These are phyloP conservation scores for Ditula angustiorana DNA, from an alignment of 2,888 invertebrate species.

Conservation along the genomic window DNA sequence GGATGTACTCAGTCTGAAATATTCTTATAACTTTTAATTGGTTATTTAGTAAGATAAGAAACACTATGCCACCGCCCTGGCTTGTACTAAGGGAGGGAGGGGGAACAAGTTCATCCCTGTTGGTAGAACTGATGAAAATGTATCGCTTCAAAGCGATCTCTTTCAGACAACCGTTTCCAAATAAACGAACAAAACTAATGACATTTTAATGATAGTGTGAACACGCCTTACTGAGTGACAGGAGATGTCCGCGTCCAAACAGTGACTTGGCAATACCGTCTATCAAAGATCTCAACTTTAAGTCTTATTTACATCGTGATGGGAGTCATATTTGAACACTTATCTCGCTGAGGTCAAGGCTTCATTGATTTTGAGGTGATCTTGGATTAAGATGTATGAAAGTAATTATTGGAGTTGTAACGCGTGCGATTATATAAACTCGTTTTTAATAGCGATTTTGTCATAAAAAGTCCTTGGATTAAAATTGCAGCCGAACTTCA, in stretches of 20 bases:
- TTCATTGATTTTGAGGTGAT: conserved; percentile 24
- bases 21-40: too few relatives aligned
- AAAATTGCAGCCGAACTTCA: background rate
- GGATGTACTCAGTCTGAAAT: too few relatives aligned
- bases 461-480: background rate
- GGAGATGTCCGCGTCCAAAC: background rate
- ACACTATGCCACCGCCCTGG: too few relatives aligned
- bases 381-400: conserved; percentile 35
- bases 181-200: too few relatives aligned
- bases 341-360: conserved; percentile 13
- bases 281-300: background rate
- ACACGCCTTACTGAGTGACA: background rate
- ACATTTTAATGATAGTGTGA: too few relatives aligned
- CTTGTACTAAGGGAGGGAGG: too few relatives aligned
- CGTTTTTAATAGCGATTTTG: conserved; percentile 11
- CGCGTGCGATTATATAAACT: conserved; percentile 26
- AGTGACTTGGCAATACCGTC: background rate
- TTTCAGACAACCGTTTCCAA: too few relatives aligned
- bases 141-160: too few relatives aligned
- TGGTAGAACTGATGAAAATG: too few relatives aligned
- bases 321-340: background rate
- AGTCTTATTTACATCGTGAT: background rate
- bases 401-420: conserved; percentile 31
- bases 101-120: too few relatives aligned
- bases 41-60: too few relatives aligned